phyloP scores from a whole-genome alignment of 1,140 invertebrate species.

The Polyergus mexicanus region DNA sequence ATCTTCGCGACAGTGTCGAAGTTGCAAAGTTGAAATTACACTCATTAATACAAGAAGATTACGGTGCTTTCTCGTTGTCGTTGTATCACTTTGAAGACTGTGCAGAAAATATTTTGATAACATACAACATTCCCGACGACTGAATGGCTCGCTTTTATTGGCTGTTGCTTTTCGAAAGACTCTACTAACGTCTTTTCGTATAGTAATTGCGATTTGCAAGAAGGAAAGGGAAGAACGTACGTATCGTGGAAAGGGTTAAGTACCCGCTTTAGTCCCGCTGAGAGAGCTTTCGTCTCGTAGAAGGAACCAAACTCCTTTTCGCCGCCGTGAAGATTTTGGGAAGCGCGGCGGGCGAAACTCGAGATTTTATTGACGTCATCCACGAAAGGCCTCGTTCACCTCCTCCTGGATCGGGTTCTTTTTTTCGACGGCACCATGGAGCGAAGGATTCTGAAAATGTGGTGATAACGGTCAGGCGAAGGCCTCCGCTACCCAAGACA shows the following conservation, averaged over 20 bases:
- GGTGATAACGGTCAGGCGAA: slow-evolving; percentile 80
- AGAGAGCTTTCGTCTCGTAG: slow-evolving; percentile 3
- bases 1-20: background rate
- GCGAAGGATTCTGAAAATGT: slow-evolving; percentile 84
- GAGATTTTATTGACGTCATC: slow-evolving; percentile 50
- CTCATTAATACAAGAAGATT: background rate
- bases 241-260: background rate
- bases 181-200: slow-evolving; percentile 48
- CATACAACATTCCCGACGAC: slow-evolving; percentile 9
- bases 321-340: slow-evolving; percentile 23
- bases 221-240: background rate
- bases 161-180: slow-evolving; percentile 81
- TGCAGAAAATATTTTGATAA: background rate
- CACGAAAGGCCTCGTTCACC: slow-evolving; percentile 55
- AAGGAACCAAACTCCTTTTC: background rate
- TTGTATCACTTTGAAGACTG: background rate
- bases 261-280: background rate
- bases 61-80: background rate
- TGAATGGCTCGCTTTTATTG: slow-evolving; percentile 82
- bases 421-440: slow-evolving; percentile 78
- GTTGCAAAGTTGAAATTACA: background rate
- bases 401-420: slow-evolving; percentile 34
- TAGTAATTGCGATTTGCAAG: background rate
- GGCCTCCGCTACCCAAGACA: slow-evolving; percentile 81
- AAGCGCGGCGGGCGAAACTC: slow-evolving; percentile 44